Percentiles rank a stretch among this genome's conserved stretches.
Evolutionary conservation across 2,888 invertebrate species (phyloP).

Genomic region (Ecliptopera silaceata): DNA sequence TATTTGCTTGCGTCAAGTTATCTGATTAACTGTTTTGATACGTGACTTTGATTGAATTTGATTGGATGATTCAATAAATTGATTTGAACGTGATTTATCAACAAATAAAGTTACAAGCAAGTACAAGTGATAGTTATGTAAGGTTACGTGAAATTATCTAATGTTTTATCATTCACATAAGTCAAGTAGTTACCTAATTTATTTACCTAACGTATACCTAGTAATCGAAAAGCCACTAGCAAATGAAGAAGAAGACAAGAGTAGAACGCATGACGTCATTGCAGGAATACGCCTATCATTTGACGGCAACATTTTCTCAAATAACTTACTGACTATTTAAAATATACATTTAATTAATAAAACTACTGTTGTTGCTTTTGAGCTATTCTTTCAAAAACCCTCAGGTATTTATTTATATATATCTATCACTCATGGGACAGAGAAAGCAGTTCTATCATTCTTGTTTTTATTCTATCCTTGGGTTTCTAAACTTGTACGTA

Average conservation of each 20-base stretch:
- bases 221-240: too few relatives aligned
- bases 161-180: background rate
- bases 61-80: constrained; percentile 21
- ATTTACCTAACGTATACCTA: too few relatives aligned
- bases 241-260: too few relatives aligned
- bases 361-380: too few relatives aligned
- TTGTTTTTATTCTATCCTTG: constrained; percentile 6
- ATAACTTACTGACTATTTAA: too few relatives aligned
- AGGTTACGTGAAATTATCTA: background rate
- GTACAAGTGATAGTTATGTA: constrained; percentile 3
- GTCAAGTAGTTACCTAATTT: background rate
- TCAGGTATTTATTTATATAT: constrained; percentile 1
- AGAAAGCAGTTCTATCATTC: constrained; percentile 8
- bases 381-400: background rate
- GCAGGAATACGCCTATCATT: too few relatives aligned
- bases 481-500: constrained; percentile 23
- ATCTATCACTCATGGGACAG: background rate
- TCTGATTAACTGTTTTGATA: constrained; percentile 16
- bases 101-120: constrained; percentile 4
- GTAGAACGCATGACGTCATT: too few relatives aligned
- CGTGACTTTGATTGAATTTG: constrained; percentile 25
- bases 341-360: too few relatives aligned
- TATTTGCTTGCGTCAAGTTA: constrained; percentile 1
- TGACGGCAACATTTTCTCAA: too few relatives aligned
- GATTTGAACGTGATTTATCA: constrained; percentile 31